Conservation (phyloP, 2,797 vertebrate species). For the Ctenochaetus hawaiiensis region DNA sequence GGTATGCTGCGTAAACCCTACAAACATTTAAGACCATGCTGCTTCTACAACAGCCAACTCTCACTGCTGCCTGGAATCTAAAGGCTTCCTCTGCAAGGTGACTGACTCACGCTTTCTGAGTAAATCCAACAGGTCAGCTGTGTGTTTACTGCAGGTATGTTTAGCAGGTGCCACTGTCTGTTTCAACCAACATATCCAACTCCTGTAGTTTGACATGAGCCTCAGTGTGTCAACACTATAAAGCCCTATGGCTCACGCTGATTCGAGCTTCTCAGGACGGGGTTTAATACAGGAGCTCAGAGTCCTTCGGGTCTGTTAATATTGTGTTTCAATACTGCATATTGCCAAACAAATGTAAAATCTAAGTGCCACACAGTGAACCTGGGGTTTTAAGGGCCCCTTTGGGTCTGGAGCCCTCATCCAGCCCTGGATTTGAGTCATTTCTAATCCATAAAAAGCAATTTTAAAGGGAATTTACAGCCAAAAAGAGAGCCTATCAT, state of each 20-base stretch:
- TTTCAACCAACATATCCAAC: background rate
- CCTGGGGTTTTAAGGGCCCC: no score
- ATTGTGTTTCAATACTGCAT: background rate
- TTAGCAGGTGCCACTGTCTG: conserved; percentile 30
- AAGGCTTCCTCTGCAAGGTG: conserved; percentile 35
- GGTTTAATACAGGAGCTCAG: no score
- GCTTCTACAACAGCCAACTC: conserved; percentile 35
- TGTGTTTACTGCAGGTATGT: conserved; percentile 33
- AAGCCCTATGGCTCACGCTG: background rate
- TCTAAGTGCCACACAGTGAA: background rate
- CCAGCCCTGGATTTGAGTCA: background rate
- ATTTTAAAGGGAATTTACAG: background rate
- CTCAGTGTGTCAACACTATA: conserved; percentile 14
- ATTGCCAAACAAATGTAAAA: background rate
- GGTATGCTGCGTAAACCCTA: conserved; percentile 68
- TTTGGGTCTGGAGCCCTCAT: no score
- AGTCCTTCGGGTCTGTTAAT: background rate
- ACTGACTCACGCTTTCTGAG: conserved; percentile 38
- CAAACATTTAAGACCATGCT: conserved; percentile 65
- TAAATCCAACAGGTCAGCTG: conserved; percentile 30
- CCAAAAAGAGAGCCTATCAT: background rate
- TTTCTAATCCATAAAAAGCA: background rate
- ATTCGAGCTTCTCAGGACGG: conserved; percentile 9
- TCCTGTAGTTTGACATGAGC: background rate
- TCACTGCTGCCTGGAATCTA: conserved; percentile 26